A percentile compares a stretch with the other conserved stretches of the same genome.
Conservation (phyloP, 2,113 vertebrate species). For the Channa maculata region DNA sequence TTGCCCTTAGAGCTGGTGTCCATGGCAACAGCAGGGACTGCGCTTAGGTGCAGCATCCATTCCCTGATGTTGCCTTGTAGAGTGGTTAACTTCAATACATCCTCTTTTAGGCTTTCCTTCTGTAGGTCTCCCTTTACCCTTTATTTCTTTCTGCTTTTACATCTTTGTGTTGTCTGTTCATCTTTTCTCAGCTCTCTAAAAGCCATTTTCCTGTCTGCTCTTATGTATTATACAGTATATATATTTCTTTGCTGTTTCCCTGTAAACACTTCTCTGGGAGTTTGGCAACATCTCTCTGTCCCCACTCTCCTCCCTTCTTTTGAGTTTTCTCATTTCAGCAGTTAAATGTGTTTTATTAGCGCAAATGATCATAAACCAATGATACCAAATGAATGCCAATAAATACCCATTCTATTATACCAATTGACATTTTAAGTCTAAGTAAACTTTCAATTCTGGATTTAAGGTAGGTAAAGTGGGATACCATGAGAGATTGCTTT, state of each 20-base stretch:
- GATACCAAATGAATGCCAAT: neutral
- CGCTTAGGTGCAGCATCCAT: constrained; percentile 67
- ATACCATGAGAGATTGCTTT: neutral
- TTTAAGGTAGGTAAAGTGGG: neutral
- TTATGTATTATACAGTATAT: constrained; percentile 16
- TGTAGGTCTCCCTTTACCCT: constrained; percentile 8
- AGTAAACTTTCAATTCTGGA: neutral
- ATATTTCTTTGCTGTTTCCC: constrained; percentile 28
- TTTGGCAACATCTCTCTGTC: constrained; percentile 19
- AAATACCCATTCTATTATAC: neutral
- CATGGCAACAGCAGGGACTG: constrained; percentile 81
- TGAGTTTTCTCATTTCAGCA: constrained; percentile 23
- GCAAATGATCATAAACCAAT: constrained; percentile 6
- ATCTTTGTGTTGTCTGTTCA: constrained; percentile 10
- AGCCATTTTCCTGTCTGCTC: constrained; percentile 16
- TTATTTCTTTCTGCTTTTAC: neutral
- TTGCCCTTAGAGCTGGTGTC: constrained; percentile 76
- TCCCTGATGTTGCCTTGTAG: constrained; percentile 62
- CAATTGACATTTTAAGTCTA: too few relatives aligned
- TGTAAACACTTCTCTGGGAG: constrained; percentile 18
- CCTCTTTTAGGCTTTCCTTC: constrained; percentile 30
- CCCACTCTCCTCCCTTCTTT: constrained; percentile 6
- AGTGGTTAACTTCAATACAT: constrained; percentile 74
- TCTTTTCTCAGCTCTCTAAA: constrained; percentile 12
- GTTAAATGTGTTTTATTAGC: neutral